These are phyloP conservation scores for Drosophila engyochracea DNA, from an alignment of 2,888 invertebrate genomes.

Conservation along the genomic window DNA sequence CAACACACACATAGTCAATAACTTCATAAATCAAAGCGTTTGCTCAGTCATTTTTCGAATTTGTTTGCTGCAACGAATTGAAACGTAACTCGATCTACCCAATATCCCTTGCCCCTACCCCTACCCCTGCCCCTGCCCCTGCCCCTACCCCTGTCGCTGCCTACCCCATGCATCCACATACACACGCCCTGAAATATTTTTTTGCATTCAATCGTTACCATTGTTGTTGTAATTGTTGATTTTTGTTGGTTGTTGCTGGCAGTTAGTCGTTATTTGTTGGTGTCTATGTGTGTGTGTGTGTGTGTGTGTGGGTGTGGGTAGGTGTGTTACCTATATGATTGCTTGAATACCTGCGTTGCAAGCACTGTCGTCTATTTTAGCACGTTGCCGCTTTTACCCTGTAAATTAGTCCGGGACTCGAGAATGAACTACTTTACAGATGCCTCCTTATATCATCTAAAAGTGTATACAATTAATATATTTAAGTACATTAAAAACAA, in stretches of 20 bases:
- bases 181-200: constrained; percentile 3
- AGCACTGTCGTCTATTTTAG: constrained; percentile 6
- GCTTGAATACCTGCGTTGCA: constrained; percentile 9
- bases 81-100: constrained; percentile 48
- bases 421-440: neutral
- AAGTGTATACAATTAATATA: neutral
- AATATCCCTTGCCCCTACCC: neutral
- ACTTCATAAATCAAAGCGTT: constrained; percentile 81
- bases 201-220: constrained; percentile 13
- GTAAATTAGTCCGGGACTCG: neutral
- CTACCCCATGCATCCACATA: neutral
- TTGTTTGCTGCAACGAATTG: constrained; percentile 71
- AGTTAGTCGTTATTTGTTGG: constrained; percentile 6
- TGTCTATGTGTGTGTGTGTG: neutral
- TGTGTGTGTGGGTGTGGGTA: neutral
- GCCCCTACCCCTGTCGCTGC: neutral
- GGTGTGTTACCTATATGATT: constrained; percentile 17
- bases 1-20: constrained; percentile 54
- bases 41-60: constrained; percentile 80
- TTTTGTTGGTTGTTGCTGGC: constrained; percentile 6
- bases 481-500: neutral
- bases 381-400: constrained; percentile 18
- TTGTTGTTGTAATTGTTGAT: constrained; percentile 39
- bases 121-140: neutral
- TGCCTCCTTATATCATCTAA: neutral